Percentiles rank a stretch among this genome's conserved stretches.
phyloP scores from a whole-genome alignment of 2,113 vertebrate species.

The Myrmecophaga tridactyla region DNA sequence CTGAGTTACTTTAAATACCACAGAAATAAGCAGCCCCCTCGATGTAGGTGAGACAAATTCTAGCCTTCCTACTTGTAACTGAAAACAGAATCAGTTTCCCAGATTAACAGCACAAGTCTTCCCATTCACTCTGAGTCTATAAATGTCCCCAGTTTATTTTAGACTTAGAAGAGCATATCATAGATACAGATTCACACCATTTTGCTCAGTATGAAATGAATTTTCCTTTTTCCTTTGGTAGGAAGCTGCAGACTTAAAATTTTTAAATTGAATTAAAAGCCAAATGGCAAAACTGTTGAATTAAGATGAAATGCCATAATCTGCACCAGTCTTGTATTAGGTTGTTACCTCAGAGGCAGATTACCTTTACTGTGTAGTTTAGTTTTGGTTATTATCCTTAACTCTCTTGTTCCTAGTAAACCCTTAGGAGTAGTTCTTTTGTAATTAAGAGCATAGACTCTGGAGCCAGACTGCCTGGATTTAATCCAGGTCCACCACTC shows the following conservation, averaged over 20 bases:
- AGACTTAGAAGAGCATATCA: constrained; percentile 6
- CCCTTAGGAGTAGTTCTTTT: neutral
- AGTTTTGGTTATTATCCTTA: neutral
- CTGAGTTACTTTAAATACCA: neutral
- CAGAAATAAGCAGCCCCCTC: constrained; percentile 10
- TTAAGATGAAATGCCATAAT: neutral
- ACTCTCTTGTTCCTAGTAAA: neutral
- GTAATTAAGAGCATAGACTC: neutral
- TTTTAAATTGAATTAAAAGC: constrained; percentile 2
- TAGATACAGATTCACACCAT: constrained; percentile 22
- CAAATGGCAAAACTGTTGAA: neutral
- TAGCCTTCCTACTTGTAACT: constrained; percentile 8
- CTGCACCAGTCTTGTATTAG: neutral
- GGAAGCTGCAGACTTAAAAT: neutral
- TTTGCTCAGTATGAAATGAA: constrained; percentile 45
- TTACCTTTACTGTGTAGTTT: neutral
- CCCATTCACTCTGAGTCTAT: constrained; percentile 6
- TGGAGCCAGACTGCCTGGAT: neutral
- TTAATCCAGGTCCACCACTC: neutral
- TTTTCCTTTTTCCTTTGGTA: neutral
- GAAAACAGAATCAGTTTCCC: constrained; percentile 40
- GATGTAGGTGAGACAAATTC: neutral
- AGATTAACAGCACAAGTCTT: constrained; percentile 13
- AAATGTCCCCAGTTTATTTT: constrained; percentile 51
- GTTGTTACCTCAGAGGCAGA: neutral